Evolutionary conservation across 2,797 vertebrate genomes (phyloP).

Genomic region (Malurus splendens): DNA sequence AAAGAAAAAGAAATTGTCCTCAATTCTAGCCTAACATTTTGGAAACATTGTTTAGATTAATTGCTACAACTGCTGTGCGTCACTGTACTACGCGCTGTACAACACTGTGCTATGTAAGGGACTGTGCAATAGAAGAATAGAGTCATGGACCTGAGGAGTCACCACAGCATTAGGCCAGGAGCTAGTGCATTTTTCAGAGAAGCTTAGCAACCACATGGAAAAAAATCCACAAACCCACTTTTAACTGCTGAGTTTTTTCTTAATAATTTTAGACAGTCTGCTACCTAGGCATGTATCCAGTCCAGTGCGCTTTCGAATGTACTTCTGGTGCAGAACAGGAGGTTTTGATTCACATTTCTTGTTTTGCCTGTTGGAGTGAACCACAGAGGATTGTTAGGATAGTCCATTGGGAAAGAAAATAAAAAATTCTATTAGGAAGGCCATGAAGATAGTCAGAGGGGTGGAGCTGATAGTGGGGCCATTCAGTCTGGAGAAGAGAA

Average conservation of each 20-base stretch:
- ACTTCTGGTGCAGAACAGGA: background rate
- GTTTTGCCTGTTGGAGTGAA: background rate
- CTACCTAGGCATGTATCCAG: background rate
- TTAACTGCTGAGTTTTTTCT: background rate
- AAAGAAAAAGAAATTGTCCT: background rate
- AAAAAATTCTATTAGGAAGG: background rate
- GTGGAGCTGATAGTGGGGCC: background rate
- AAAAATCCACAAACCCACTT: background rate
- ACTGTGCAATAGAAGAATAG: background rate
- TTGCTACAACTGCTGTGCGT: background rate
- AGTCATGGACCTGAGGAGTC: background rate
- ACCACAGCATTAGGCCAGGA: background rate
- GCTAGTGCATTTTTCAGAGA: background rate
- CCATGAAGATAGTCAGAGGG: background rate
- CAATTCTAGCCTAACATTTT: background rate
- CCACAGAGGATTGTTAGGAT: background rate
- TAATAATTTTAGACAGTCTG: background rate
- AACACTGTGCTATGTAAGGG: background rate
- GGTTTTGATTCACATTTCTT: background rate
- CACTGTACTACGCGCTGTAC: background rate
- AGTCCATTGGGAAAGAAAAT: background rate
- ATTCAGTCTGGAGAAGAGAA: background rate
- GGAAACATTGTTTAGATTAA: background rate
- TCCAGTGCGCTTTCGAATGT: background rate
- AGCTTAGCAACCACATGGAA: background rate